A percentile compares a stretch with the other conserved stretches of the same genome.
These are phyloP conservation scores for Eurystomus glaucurus DNA, from an alignment of 2,797 vertebrate genomes.

Conservation along the genomic window DNA sequence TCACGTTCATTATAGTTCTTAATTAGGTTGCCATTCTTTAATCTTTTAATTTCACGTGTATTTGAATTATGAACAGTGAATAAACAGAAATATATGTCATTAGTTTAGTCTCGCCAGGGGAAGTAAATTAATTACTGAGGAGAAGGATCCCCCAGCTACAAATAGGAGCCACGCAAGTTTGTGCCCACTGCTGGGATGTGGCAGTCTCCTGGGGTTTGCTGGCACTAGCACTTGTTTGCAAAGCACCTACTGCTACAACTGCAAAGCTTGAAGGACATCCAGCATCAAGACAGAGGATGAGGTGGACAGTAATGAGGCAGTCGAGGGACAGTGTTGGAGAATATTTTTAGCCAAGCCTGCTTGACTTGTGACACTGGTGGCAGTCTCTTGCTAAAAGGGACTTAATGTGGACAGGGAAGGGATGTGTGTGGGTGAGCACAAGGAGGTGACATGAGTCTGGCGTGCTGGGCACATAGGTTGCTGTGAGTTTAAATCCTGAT, in stretches of 20 bases:
- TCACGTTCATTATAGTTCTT: background rate
- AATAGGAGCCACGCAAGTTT: background rate
- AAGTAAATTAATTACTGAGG: background rate
- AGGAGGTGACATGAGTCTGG: background rate
- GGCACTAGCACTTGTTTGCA: background rate
- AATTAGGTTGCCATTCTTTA: background rate
- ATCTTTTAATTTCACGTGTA: background rate
- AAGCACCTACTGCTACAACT: background rate
- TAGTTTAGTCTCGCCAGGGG: background rate
- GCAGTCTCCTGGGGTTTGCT: background rate
- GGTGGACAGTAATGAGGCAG: background rate
- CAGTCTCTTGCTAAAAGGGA: background rate
- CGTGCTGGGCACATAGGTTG: background rate
- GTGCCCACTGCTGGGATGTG: background rate
- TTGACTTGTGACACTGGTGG: background rate
- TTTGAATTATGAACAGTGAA: background rate
- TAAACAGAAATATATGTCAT: background rate
- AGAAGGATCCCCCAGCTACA: background rate
- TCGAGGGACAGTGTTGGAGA: background rate
- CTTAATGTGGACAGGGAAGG: background rate
- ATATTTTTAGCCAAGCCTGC: constrained; percentile 22
- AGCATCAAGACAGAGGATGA: background rate
- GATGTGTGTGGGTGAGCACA: background rate
- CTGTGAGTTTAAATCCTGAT: background rate
- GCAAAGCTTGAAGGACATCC: background rate